phyloP scores from a whole-genome alignment of 2,797 vertebrate genomes.

The Diglossa cyanea region DNA sequence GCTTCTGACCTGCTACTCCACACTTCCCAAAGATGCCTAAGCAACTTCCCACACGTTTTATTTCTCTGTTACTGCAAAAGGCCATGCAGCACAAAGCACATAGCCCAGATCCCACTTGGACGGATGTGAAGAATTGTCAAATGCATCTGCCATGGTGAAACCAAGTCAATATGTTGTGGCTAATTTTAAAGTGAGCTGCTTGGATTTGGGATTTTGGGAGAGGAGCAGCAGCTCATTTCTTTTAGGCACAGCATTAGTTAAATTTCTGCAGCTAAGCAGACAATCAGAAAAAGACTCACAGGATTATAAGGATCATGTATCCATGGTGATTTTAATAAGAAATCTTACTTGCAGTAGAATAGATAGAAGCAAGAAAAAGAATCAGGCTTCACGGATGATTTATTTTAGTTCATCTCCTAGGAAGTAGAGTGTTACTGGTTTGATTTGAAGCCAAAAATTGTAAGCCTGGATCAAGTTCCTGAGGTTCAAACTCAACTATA shows the following conservation, averaged over 20 bases:
- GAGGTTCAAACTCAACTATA: not conserved
- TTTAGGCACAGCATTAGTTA: not conserved
- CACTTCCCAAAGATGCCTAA: not conserved
- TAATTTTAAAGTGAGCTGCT: not conserved
- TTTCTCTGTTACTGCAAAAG: not conserved
- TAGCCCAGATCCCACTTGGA: not conserved
- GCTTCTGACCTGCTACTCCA: not conserved
- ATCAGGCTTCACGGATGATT: slow-evolving; percentile 15
- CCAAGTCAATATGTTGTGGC: rapidly evolving
- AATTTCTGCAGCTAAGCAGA: slow-evolving; percentile 42
- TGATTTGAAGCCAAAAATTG: slow-evolving; percentile 37
- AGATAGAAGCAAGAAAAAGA: slow-evolving; percentile 52
- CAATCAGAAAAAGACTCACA: not conserved
- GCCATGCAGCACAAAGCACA: not conserved
- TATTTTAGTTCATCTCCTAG: slow-evolving; percentile 51
- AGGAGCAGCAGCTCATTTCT: not conserved
- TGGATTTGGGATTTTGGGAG: not conserved
- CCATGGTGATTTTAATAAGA: slow-evolving; percentile 66
- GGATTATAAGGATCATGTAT: slow-evolving; percentile 61
- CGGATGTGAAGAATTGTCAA: not conserved
- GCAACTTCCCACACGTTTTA: not conserved
- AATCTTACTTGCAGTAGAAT: slow-evolving; percentile 32
- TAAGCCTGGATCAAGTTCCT: slow-evolving; percentile 32
- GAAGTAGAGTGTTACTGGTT: slow-evolving; percentile 29
- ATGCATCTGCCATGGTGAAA: not conserved